Evolutionary conservation across 2,113 vertebrate genomes (phyloP), one percentile per base, ranked within the genome.

Genomic region (Carassius auratus): DNA sequence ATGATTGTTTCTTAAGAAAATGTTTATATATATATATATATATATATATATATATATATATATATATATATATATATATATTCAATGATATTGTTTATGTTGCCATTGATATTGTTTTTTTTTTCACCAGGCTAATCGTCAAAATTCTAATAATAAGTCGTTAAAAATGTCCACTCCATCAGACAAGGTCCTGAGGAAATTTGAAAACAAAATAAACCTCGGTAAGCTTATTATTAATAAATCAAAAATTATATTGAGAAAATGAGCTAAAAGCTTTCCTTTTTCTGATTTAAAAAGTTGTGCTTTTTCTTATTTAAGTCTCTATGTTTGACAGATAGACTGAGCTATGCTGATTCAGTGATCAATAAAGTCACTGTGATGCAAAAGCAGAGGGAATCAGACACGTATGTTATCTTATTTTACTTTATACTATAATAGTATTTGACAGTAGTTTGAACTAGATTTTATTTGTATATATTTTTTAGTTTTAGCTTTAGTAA

Each of bases 171-270:
- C 76, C 0, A 93, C 92, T 0, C 94, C 92, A 0, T 92, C 91
- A 2, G 93, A 95, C 74, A 95, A 95, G 87, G 93, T 89, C 79
- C 87, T 95, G 78, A 92, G 93, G 82, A 95, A 93, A 69, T 95
- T 92, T 10, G 95, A 95, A 75, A 90, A 94, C 88, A 95, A 94
- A 90, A 95, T 95, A 87, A 95, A 94, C 86, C 90, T 95, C 8
- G 95, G 95, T 94, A 81, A 81, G 85, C 12, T 19, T 62, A n/a
- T 23, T 61, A 21, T 14, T 45, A 48, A 2, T 9, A 4, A 71
- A 45, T 15, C n/a, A n/a, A 45, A 19, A 5, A 8, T 48, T 21
- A 15, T 21, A 9, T 59, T 2, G 21, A 19, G 6, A 19, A 48
- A n/a, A 33, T n/a, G 50, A 10, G 13, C 15, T 2, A 33, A 69